A percentile compares a stretch with the other conserved stretches of the same genome.
phyloP scores from a whole-genome alignment of 2,888 invertebrate species.

The Heliothis peltigera region DNA sequence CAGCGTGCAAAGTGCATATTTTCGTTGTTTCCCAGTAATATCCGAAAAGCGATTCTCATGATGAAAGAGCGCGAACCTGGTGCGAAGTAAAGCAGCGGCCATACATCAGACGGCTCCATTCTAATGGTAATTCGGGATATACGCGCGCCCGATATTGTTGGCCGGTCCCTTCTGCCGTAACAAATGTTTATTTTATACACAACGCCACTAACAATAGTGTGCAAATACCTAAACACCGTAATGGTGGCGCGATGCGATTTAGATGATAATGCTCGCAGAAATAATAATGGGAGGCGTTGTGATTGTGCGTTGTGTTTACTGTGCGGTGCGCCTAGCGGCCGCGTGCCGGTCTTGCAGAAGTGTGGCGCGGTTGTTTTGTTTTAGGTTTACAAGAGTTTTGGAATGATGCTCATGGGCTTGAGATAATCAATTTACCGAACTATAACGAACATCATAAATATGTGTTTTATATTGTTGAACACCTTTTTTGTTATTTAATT shows the following conservation, averaged over 20 bases:
- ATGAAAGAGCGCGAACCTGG: slow-evolving; percentile 60
- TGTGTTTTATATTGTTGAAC: too few relatives aligned
- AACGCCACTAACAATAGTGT: slow-evolving; percentile 90
- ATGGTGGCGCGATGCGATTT: slow-evolving; percentile 88
- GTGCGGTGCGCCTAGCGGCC: slow-evolving; percentile 67
- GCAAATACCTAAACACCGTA: slow-evolving; percentile 89
- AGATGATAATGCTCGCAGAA: slow-evolving; percentile 88
- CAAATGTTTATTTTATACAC: slow-evolving; percentile 90
- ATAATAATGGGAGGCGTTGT: slow-evolving; percentile 84
- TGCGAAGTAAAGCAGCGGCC: slow-evolving; percentile 70
- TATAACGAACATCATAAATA: too few relatives aligned
- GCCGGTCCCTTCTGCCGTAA: slow-evolving; percentile 84
- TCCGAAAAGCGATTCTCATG: slow-evolving; percentile 57
- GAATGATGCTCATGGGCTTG: not conserved
- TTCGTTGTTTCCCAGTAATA: slow-evolving; percentile 46
- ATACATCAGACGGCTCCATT: slow-evolving; percentile 87
- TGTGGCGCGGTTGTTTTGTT: slow-evolving; percentile 51
- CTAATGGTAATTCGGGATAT: slow-evolving; percentile 88
- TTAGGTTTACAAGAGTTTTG: slow-evolving; percentile 53
- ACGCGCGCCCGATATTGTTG: slow-evolving; percentile 83
- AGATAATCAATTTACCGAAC: not conserved
- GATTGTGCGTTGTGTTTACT: slow-evolving; percentile 78
- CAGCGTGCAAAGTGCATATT: slow-evolving; percentile 46
- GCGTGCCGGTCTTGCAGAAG: slow-evolving; percentile 55
- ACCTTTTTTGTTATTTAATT: too few relatives aligned